Base-by-base conservation (phyloP, 2,888 invertebrate genomes). In the Watsonalla binaria region DNA sequence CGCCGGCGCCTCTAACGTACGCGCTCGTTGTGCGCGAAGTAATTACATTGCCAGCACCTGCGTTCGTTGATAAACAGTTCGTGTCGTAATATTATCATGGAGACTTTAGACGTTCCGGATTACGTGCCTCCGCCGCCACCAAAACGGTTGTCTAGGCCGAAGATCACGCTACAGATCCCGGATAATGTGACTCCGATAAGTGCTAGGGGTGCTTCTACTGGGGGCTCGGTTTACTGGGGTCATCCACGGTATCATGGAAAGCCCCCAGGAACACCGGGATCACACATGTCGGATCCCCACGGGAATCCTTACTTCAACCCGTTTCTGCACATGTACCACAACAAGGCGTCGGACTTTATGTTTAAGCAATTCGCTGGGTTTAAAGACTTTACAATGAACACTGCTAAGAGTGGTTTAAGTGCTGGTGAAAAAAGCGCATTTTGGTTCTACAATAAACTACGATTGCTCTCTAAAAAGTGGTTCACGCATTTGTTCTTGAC, bases 401-500 rank as follows among this genome's bases (percentile, higher is more conserved):
- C 93, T 0, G 93, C 93, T 6, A 96, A 95, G 72, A 94, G 95
- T 54, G 96, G 97, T 33, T 84, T 97, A 61, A 96, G 96, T 82
- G 93, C 94, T 45, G 97, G 97, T 57, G 97, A 97, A 82, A 96
- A 96, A 78, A 92, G 93, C 57, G 95, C 95, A 0, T 95, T 94
- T 67, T 96, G 95, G 93, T 84, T 96, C 59, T 96, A 96, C 76
- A 94, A 94, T 61, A 96, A 95, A 88, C 90, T 96, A 60, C 93
- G 95, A 72, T 87, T 93, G 54, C 93, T 94, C 89, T 97, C 96
- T 2, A 94, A 93, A 71, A 93, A 93, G 74, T 97, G 97, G 97
- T 97, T 97, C 77, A 97, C 97, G 45, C 97, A 97, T 84, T 93
- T 96, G 58, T 97, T 97, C 80, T 92, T 98, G 70, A 93, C 95